Evolutionary conservation across 2,797 vertebrate species (phyloP), one percentile per base, ranked within the genome.

Genomic region (Australoheros facetus): DNA sequence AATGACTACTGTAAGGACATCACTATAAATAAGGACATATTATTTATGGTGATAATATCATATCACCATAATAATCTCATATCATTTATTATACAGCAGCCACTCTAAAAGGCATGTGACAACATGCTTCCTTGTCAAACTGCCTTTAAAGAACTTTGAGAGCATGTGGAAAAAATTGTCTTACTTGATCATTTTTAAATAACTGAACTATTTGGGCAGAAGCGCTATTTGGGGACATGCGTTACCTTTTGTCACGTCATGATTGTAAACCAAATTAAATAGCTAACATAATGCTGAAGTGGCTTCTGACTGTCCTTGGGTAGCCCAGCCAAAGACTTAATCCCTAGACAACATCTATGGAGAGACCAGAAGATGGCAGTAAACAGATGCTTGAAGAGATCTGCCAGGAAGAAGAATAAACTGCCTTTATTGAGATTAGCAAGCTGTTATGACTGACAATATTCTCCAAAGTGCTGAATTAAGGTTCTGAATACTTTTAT

Each of bases 91-190:
- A 32, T 37, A 37, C 34, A 37, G 34, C 34, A 37, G 19, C 51
- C 19, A n/a, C 7, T 53, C 10, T 23, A 21, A 55, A 55, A 21
- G n/a, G n/a, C 2, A 12, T 55, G n/a, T 1, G 10, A 55, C n/a
- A 23, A 55, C 53, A 21, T 54, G n/a, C n/a, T 54, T 54, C 19
- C n/a, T 64, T 45, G 9, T 45, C 60, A 62, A 42, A 42, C 4
- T 0, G 37, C 21, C 42, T 62, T 39, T 51, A 62, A 13, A 42
- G 39, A 0, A 62, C 59, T 62, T 14, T 9, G 13, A 0, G 13
- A 42, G 21, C 7, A 42, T 1, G 19, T 19, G 30, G n/a, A n/a
- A 60, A 34, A 34, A 16, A 2, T 59, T 42, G 39, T 42, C 39
- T 42, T 11, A 42, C 12, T 12, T 45, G 42, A 45, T 45, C 19